Conservation (phyloP, 2,888 invertebrate genomes). For the Cheilosia impressa region DNA sequence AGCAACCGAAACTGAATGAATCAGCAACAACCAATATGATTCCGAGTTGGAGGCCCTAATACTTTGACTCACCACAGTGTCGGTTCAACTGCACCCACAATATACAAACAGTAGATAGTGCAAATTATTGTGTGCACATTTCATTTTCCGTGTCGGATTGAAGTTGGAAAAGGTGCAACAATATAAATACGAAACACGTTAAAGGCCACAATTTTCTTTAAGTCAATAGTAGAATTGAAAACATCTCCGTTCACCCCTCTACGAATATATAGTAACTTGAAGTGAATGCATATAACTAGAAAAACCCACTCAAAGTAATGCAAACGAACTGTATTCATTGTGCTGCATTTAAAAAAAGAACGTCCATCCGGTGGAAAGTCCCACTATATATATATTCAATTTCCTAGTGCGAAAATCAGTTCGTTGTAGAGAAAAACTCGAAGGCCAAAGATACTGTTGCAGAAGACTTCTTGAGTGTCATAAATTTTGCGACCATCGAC, state of each 20-base stretch:
- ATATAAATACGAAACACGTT: not conserved
- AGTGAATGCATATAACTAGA: not conserved
- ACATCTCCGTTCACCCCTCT: not conserved
- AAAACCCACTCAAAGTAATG: not conserved
- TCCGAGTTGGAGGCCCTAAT: too few species aligned
- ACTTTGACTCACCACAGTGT: too few species aligned
- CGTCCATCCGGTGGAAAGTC: constrained; percentile 15
- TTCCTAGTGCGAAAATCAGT: constrained; percentile 5
- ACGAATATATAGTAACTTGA: not conserved
- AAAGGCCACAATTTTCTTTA: not conserved
- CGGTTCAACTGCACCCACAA: too few species aligned
- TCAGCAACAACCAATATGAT: too few species aligned
- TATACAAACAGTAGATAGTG: too few species aligned
- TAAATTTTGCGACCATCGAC: constrained; percentile 21
- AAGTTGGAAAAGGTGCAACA: constrained; percentile 11
- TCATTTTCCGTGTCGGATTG: constrained; percentile 42
- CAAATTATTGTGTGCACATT: not conserved
- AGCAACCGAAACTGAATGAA: too few species aligned
- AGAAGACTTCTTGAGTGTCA: constrained; percentile 23
- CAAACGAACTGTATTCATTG: not conserved
- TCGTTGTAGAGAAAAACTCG: constrained; percentile 5
- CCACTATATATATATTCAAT: constrained; percentile 8
- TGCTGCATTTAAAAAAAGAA: not conserved
- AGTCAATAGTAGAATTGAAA: not conserved
- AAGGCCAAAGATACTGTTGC: constrained; percentile 32